Conservation (phyloP, 1,140 invertebrate species). For the Drosophila neocordata region DNA sequence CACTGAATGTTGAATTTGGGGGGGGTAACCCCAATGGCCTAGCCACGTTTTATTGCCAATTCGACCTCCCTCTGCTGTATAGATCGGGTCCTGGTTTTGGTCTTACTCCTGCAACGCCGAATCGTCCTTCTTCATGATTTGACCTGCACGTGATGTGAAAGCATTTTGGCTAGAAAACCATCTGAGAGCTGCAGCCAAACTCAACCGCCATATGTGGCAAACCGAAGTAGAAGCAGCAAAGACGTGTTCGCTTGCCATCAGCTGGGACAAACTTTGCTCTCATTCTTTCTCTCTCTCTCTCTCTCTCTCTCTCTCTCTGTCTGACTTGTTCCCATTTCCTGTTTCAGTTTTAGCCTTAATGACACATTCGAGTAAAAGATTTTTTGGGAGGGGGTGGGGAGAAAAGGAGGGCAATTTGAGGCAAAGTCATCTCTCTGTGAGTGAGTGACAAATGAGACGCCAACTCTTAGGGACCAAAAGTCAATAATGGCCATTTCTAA, state of each 20-base stretch:
- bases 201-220: slow-evolving; percentile 6
- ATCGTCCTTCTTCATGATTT: slow-evolving; percentile 10
- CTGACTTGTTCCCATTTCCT: slow-evolving; percentile 7
- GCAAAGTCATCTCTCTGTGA: slow-evolving; percentile 15
- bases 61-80: slow-evolving; percentile 10
- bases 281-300: neutral
- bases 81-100: slow-evolving; percentile 14
- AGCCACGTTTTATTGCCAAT: slow-evolving; percentile 73
- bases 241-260: slow-evolving; percentile 2
- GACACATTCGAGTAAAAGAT: slow-evolving; percentile 19
- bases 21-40: slow-evolving; percentile 18
- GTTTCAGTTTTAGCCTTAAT: slow-evolving; percentile 29
- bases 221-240: neutral
- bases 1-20: slow-evolving; percentile 16
- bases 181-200: slow-evolving; percentile 5
- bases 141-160: slow-evolving; percentile 66
- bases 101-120: slow-evolving; percentile 1
- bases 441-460: slow-evolving; percentile 46
- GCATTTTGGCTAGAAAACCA: slow-evolving; percentile 11
- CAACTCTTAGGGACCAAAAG: slow-evolving; percentile 27
- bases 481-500: slow-evolving; percentile 3
- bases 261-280: slow-evolving; percentile 7
- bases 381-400: neutral
- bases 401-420: slow-evolving; percentile 22
- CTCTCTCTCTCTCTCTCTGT: slow-evolving; percentile 12